These are phyloP conservation scores for Sturnus vulgaris DNA, from an alignment of 2,113 vertebrate genomes.

Conservation along the genomic window DNA sequence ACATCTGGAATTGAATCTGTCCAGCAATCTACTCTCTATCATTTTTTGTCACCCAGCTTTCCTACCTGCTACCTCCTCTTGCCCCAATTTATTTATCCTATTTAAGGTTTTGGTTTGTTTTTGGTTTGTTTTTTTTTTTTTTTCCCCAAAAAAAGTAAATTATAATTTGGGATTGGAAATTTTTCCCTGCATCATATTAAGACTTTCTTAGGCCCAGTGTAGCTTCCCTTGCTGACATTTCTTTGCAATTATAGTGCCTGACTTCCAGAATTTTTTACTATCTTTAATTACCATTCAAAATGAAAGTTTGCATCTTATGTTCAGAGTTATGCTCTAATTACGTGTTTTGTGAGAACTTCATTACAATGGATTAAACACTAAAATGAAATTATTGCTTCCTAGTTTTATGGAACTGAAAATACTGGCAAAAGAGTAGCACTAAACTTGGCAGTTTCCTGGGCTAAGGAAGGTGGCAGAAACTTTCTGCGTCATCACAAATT, in stretches of 20 bases:
- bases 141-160: neutral
- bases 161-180: neutral
- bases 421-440: fast-evolving
- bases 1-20: neutral
- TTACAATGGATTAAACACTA: neutral
- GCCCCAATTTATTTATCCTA: neutral
- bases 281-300: neutral
- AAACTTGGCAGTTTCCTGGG: neutral
- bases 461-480: neutral
- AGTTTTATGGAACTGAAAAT: neutral
- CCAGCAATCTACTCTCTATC: fast-evolving
- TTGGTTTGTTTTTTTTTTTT: no score
- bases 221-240: neutral
- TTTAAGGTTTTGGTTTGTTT: neutral
- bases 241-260: neutral
- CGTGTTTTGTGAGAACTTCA: neutral
- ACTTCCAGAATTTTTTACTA: neutral
- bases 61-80: neutral
- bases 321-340: neutral
- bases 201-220: neutral
- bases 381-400: neutral
- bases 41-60: neutral
- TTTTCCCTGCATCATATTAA: neutral
- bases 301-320: neutral
- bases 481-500: neutral